Evolutionary conservation across 1,140 invertebrate species (phyloP).

Genomic region (Stegodyphus dumicola): DNA sequence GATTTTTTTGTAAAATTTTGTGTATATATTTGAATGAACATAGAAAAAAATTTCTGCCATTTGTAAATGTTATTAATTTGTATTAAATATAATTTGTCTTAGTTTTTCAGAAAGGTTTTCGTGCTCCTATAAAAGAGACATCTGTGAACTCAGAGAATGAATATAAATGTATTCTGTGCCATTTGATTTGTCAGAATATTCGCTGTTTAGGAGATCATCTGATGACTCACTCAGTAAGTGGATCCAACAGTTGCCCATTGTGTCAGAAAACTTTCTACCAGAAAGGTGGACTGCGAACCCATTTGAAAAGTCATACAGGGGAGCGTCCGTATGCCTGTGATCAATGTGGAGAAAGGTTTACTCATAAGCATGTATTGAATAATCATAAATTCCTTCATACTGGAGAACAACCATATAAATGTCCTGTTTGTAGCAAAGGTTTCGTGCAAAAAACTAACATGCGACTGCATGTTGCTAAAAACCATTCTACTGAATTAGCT

Average conservation of each 20-base stretch:
- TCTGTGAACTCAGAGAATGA: background rate
- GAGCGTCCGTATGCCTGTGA: slow-evolving; percentile 72
- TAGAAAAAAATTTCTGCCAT: background rate
- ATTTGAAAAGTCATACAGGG: slow-evolving; percentile 69
- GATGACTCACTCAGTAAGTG: slow-evolving; percentile 2
- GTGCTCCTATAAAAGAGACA: background rate
- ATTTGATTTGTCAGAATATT: background rate
- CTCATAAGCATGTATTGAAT: slow-evolving; percentile 67
- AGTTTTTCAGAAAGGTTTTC: background rate
- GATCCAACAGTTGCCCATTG: background rate
- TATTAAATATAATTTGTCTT: background rate
- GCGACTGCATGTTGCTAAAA: background rate
- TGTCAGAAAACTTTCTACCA: background rate
- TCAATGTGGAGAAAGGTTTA: slow-evolving; percentile 72
- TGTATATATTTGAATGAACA: background rate
- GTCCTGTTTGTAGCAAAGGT: slow-evolving; percentile 61
- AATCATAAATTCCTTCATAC: slow-evolving; percentile 68
- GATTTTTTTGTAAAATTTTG: background rate
- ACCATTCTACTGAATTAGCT: background rate
- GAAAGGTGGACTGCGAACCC: background rate
- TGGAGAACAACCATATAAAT: slow-evolving; percentile 64
- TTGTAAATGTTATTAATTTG: background rate
- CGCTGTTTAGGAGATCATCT: background rate
- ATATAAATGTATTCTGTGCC: background rate
- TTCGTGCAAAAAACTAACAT: background rate